phyloP scores from a whole-genome alignment of 2,888 invertebrate species.

The Leucophora obtusa region DNA sequence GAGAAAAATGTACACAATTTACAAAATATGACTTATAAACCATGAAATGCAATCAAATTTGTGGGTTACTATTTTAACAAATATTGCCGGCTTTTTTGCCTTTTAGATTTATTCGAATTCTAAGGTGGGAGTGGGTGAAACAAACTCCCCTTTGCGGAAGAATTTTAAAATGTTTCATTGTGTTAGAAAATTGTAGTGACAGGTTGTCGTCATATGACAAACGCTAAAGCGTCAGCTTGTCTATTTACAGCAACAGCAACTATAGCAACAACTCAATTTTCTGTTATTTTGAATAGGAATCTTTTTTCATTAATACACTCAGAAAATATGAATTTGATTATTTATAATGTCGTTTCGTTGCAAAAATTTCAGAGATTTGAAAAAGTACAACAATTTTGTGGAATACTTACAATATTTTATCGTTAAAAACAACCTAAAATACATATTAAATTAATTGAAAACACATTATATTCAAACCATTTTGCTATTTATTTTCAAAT shows the following conservation, averaged over 20 bases:
- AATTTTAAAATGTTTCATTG: constrained; percentile 60
- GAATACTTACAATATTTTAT: no score
- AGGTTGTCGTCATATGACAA: constrained; percentile 63
- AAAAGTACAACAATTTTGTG: no score
- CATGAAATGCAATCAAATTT: constrained; percentile 78
- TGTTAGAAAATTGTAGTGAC: constrained; percentile 61
- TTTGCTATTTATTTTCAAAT: no score
- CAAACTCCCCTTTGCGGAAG: constrained; percentile 30
- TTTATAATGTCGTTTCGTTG: no score
- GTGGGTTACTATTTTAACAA: constrained; percentile 76
- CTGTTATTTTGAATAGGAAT: constrained; percentile 33
- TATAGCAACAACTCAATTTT: constrained; percentile 54
- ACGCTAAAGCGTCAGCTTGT: constrained; percentile 64
- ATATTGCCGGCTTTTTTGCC: constrained; percentile 65
- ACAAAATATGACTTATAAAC: constrained; percentile 70
- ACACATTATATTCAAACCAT: no score
- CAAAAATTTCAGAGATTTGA: no score
- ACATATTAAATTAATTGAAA: no score
- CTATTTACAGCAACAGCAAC: constrained; percentile 51
- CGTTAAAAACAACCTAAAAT: no score
- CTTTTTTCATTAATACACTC: neutral
- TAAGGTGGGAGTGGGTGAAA: constrained; percentile 37
- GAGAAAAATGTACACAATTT: constrained; percentile 2
- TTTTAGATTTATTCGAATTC: constrained; percentile 7
- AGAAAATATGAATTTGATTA: no score